Evolutionary conservation across 2,888 invertebrate genomes (phyloP).

Genomic region (Clitarchus hookeri): DNA sequence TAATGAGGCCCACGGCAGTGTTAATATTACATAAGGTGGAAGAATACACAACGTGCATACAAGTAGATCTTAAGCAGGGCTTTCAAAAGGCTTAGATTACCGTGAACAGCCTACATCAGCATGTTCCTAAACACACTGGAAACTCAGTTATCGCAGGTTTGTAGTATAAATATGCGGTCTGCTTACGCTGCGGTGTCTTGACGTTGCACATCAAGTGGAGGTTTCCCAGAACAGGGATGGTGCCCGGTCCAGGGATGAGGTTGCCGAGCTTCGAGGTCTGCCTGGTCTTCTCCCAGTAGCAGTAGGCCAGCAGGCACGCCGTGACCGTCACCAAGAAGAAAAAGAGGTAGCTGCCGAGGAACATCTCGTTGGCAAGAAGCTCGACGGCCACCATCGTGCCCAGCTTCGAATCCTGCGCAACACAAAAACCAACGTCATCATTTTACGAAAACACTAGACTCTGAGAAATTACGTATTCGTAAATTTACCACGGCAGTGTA

Average conservation of each 20-base stretch:
- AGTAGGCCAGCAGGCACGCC: background rate
- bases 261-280: background rate
- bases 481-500: too few species aligned
- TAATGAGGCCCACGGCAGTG: too few species aligned
- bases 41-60: too few species aligned
- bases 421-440: background rate
- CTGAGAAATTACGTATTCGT: too few species aligned
- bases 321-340: background rate
- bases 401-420: background rate
- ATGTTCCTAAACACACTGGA: too few species aligned
- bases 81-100: too few species aligned
- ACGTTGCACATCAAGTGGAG: background rate
- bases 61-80: too few species aligned
- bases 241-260: background rate
- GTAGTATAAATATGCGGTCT: background rate
- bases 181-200: background rate
- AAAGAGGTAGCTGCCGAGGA: background rate
- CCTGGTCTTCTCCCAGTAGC: background rate
- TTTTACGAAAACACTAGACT: too few species aligned
- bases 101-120: too few species aligned
- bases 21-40: too few species aligned
- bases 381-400: background rate
- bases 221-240: background rate
- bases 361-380: background rate
- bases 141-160: too few species aligned